Base-by-base conservation (phyloP, 1,140 invertebrate species). In the Solen grandis region DNA sequence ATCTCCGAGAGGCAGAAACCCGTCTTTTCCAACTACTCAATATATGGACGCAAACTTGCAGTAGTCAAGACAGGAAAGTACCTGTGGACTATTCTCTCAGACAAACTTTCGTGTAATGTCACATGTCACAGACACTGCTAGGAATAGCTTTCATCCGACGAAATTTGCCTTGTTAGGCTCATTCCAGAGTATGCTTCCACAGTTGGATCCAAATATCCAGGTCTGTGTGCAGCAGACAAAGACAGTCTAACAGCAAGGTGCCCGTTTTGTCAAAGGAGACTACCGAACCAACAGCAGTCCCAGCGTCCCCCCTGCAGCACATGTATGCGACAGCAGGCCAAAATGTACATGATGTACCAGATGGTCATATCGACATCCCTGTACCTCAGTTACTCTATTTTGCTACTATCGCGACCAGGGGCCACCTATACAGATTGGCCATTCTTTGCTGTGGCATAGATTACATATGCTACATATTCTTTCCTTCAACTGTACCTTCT, bases 221-320 rank as follows among this genome's bases (percentile, higher is more conserved):
- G 38, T 36, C 13, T 22, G 79, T 38, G 73, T 76, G 38, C 31
- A 74, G 16, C 29, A 68, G 10, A 31, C 84, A 25, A 80, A 84
- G 41, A 35, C n/a, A 4, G 83, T 86, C 22, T 83, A 86, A 50
- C 65, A 81, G n/a, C 41, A 83, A 46, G 85, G 75, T 63, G 81
- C 85, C 16, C 33, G 75, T 10, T 75, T 35, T 22, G 69, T 35
- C 10, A 41, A 27, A 16, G 36, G 55, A 19, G 46, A 52, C 31
- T 66, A 77, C 50, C 41, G 31, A 8, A 29, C 38, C 10, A 75
- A n/a, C 5, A 75, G 27, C 55, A 35, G 55, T 35, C 33, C 19
- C 38, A 70, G 29, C 35, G n/a, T n/a, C n/a, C n/a, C n/a, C n/a
- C n/a, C n/a, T n/a, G n/a, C n/a, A n/a, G n/a, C n/a, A n/a, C n/a